phyloP scores from a whole-genome alignment of 2,888 invertebrate species.

The Caenorhabditis wallacei region DNA sequence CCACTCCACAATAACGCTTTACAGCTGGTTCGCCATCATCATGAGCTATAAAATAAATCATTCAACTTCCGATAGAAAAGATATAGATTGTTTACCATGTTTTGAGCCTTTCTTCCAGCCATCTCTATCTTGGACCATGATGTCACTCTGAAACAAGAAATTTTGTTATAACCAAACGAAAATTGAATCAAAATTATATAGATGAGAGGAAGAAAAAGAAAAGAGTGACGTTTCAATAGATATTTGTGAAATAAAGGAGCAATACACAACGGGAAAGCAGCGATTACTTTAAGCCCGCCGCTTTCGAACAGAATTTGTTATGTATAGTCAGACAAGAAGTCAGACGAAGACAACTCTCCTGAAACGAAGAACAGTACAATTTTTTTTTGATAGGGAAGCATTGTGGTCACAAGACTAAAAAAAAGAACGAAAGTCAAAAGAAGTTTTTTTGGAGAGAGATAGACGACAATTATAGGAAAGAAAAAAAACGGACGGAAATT shows the following conservation, averaged over 20 bases:
- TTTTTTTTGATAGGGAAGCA: not conserved
- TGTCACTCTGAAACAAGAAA: not conserved
- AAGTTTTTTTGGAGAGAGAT: conserved; percentile 1
- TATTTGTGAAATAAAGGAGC: not conserved
- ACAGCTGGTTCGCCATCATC: conserved; percentile 15
- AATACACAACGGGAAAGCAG: not conserved
- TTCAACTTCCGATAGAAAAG: not conserved
- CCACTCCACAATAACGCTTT: conserved; percentile 6
- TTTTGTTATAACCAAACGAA: not conserved
- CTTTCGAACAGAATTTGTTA: conserved; percentile 1
- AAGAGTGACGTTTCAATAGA: not conserved
- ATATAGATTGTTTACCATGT: conserved; percentile 4
- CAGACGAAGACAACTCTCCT: not conserved
- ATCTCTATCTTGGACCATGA: conserved; percentile 4
- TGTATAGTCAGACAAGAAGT: not conserved
- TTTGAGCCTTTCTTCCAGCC: not conserved
- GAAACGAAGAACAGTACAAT: not conserved
- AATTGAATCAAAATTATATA: not conserved
- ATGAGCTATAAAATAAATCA: not conserved
- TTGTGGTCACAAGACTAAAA: not conserved
- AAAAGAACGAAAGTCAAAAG: not conserved
- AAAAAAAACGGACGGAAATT: conserved; percentile 11
- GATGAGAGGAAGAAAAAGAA: not conserved
- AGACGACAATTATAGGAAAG: conserved; percentile 8
- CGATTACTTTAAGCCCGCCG: conserved; percentile 1